Evolutionary conservation across 2,888 invertebrate genomes (phyloP).

Genomic region (Volucella zonaria): DNA sequence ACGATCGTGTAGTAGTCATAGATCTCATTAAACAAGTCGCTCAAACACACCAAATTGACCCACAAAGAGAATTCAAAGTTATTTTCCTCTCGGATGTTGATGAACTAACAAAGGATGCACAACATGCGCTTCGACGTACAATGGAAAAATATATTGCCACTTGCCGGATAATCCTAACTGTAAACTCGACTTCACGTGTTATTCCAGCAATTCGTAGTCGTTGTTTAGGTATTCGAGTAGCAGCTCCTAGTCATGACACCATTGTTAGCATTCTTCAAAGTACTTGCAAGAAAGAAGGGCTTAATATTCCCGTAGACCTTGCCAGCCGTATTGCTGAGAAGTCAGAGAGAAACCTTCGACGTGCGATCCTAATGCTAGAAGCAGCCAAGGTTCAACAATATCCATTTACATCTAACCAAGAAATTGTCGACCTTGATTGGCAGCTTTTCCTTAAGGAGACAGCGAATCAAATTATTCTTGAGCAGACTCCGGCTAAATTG

Average conservation of each 20-base stretch:
- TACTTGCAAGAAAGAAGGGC: constrained; percentile 91
- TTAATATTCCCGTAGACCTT: constrained; percentile 89
- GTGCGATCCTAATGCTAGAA: constrained; percentile 96
- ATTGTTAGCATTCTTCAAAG: constrained; percentile 86
- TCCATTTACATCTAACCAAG: constrained; percentile 91
- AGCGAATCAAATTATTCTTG: constrained; percentile 91
- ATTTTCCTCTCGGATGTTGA: constrained; percentile 98
- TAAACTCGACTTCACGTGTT: constrained; percentile 96
- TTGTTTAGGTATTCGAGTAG: constrained; percentile 95
- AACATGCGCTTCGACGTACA: constrained; percentile 97
- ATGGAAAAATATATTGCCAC: constrained; percentile 99
- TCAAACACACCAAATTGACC: constrained; percentile 96
- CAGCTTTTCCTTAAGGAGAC: constrained; percentile 93
- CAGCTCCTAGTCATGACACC: constrained; percentile 92
- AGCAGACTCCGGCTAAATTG: constrained; percentile 93
- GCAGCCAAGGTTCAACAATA: constrained; percentile 96
- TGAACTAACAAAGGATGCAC: constrained; percentile 97
- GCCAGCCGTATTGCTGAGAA: constrained; percentile 90
- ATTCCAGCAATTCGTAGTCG: constrained; percentile 98
- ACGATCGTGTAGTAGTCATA: constrained; percentile 98
- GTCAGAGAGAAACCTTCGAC: constrained; percentile 93
- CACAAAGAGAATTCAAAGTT: constrained; percentile 96
- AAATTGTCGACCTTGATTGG: constrained; percentile 96
- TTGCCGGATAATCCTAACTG: constrained; percentile 96
- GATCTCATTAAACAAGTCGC: constrained; percentile 98